A percentile compares a stretch with the other conserved stretches of the same genome.
phyloP scores from a whole-genome alignment of 2,888 invertebrate species.

The Taenaris catops region DNA sequence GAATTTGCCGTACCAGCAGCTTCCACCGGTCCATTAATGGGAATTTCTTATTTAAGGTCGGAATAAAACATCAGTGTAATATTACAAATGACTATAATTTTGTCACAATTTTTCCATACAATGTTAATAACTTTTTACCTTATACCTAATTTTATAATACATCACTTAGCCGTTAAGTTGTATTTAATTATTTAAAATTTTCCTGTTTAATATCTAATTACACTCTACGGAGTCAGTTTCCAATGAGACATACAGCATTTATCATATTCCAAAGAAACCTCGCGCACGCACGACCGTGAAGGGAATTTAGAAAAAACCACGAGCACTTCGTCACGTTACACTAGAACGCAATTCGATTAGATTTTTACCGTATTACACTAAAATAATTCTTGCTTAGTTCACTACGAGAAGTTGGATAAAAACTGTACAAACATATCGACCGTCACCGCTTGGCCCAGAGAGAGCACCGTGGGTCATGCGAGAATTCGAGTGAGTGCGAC shows the following conservation, averaged over 20 bases:
- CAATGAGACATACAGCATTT: slow-evolving; percentile 52
- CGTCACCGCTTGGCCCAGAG: slow-evolving; percentile 49
- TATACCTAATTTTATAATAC: slow-evolving; percentile 73
- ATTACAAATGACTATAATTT: slow-evolving; percentile 82
- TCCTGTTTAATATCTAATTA: slow-evolving; percentile 73
- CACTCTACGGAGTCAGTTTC: slow-evolving; percentile 66
- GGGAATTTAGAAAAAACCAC: slow-evolving; percentile 55
- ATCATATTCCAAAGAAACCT: slow-evolving; percentile 46
- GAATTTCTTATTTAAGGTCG: slow-evolving; percentile 2
- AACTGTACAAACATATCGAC: slow-evolving; percentile 75
- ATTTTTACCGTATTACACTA: slow-evolving; percentile 75
- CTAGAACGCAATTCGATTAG: slow-evolving; percentile 78
- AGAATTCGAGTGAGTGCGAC: slow-evolving; percentile 60
- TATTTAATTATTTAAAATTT: slow-evolving; percentile 75
- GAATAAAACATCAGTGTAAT: slow-evolving; percentile 72
- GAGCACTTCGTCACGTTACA: slow-evolving; percentile 67
- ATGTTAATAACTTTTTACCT: slow-evolving; percentile 80
- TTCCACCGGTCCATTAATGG: too few species aligned
- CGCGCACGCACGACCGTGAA: slow-evolving; percentile 61
- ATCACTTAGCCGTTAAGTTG: slow-evolving; percentile 76
- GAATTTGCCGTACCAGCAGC: too few species aligned
- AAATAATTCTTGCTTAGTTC: slow-evolving; percentile 74
- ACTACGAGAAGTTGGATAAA: slow-evolving; percentile 74
- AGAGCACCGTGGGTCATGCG: slow-evolving; percentile 61
- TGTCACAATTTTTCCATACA: slow-evolving; percentile 81